Evolutionary conservation across 1,140 invertebrate genomes (phyloP), one percentile per base, ranked within the genome.

Genomic region (Tenebrio molitor): DNA sequence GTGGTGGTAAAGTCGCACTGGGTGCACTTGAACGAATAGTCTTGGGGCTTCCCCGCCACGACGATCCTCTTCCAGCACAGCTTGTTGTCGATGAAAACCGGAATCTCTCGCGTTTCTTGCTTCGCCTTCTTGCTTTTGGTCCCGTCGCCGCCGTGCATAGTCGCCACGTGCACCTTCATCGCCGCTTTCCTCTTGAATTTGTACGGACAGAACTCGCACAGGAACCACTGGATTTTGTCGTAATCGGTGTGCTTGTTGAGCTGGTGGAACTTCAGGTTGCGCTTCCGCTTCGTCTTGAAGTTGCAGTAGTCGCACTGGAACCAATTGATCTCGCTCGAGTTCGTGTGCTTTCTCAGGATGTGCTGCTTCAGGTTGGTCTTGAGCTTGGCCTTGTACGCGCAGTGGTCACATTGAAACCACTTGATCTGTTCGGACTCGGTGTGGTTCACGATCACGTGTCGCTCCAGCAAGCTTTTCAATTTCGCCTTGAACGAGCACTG

Each of bases 401-500:
- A 53, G 1, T 23, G 46, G 2, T 19, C 19, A 7, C 46, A 53
- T 53, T 19, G 17, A 8, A 53, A 53, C 46, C 42, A 44, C 14
- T 44, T 6, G 15, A 44, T 44, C 17, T 53, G 7, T 21, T 53
- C 46, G 1, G 46, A 53, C 1, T 53, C 46, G 19, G 46, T 53
- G 46, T 53, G 46, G 1, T 19, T 53, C 8, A 53, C 8, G 2
- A 25, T 53, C 7, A 53, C 10, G 10, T 53, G 46, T 10, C 46
- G 46, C 8, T 53, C 46, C 10, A 53, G 46, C 1, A 21, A 19
- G 21, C 46, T 10, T 53, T 53, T 53, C 6, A 53, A n/a, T 53
- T 53, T 53, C 17, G 46, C 46, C 19, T 53, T 53, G 19, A 53
- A 53, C n/a, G 46, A 14, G 19, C 46, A 53, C 2, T 53, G 46